These are phyloP conservation scores for Trachymyrmex septentrionalis DNA, from an alignment of 1,140 invertebrate species.

Conservation along the genomic window DNA sequence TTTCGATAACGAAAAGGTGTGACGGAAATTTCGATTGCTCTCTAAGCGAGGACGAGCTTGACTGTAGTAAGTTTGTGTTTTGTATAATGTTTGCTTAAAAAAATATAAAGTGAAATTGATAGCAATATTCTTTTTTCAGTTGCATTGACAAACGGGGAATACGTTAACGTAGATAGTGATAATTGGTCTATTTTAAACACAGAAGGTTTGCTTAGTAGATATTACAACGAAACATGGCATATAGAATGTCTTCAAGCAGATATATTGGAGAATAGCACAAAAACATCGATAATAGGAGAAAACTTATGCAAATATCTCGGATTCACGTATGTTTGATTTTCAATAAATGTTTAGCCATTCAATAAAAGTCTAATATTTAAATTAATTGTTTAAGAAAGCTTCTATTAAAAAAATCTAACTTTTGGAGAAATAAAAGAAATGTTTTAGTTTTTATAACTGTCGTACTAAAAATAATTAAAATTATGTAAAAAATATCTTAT, in stretches of 20 bases:
- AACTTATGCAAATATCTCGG: constrained; percentile 89
- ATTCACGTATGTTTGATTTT: constrained; percentile 85
- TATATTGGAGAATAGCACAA: constrained; percentile 77
- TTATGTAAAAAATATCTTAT: no score
- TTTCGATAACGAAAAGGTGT: constrained; percentile 88
- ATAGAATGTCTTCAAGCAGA: constrained; percentile 87
- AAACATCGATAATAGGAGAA: constrained; percentile 57
- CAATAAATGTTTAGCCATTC: not conserved
- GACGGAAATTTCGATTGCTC: constrained; percentile 89
- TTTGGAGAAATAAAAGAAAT: no score
- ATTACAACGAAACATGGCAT: constrained; percentile 88
- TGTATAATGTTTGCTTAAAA: not conserved
- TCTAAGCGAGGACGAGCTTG: constrained; percentile 91
- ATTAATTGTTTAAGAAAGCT: no score
- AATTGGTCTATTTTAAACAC: constrained; percentile 87
- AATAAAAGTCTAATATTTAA: not conserved
- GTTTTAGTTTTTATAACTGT: no score
- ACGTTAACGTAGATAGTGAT: constrained; percentile 88
- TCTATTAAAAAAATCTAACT: no score
- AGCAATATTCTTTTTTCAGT: constrained; percentile 85
- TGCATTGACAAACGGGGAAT: constrained; percentile 89
- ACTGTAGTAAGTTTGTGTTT: constrained; percentile 88
- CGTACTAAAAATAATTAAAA: no score
- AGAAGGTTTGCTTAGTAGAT: constrained; percentile 88
- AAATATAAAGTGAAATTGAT: constrained; percentile 33